Evolutionary conservation across 1,140 invertebrate genomes (phyloP).

Genomic region (Penaeus indicus): DNA sequence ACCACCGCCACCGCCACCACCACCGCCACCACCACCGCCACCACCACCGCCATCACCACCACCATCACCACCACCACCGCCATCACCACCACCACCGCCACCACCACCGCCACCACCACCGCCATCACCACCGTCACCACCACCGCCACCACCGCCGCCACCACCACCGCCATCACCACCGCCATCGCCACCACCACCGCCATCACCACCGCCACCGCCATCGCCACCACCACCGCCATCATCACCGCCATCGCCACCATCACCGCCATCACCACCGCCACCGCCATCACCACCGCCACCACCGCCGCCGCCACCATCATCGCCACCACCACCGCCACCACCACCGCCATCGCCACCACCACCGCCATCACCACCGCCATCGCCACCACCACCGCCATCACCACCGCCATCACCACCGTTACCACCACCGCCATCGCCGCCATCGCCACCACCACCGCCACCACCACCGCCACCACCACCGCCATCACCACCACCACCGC

Average conservation of each 20-base stretch:
- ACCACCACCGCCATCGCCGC: no score
- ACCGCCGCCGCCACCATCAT: no score
- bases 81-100: neutral
- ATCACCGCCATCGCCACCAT: constrained; percentile 5
- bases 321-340: no score
- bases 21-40: constrained; percentile 9
- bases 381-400: no score
- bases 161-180: neutral
- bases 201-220: constrained; percentile 5
- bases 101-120: constrained; percentile 23
- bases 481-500: no score
- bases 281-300: no score
- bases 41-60: neutral
- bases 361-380: no score
- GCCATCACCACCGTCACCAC: constrained; percentile 8
- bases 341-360: no score
- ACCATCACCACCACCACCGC: neutral
- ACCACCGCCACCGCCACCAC: constrained; percentile 1
- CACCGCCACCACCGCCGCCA: constrained; percentile 2
- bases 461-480: no score
- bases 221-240: neutral
- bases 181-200: neutral
- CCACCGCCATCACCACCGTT: no score
- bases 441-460: no score
- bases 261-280: no score